Conservation (phyloP, 2,113 vertebrate species). For the Rhynchopsitta pachyrhyncha region DNA sequence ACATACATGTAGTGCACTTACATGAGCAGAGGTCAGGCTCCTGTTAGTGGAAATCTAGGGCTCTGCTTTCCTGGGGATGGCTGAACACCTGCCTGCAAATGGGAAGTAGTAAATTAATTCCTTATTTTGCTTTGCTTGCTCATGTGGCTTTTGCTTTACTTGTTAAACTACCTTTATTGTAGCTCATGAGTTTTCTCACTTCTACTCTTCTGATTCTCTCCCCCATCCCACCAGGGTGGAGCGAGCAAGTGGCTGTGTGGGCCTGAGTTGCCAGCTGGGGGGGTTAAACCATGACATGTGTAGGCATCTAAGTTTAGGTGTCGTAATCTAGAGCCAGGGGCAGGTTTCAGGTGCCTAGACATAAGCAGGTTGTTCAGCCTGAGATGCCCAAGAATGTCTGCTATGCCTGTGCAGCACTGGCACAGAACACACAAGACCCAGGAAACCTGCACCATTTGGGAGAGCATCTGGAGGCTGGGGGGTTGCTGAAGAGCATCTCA, state of each 20-base stretch:
- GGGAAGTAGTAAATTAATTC: background rate
- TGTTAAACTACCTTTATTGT: background rate
- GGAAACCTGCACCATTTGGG: background rate
- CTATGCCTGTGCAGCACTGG: background rate
- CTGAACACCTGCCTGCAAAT: background rate
- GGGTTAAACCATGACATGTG: background rate
- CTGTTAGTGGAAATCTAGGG: background rate
- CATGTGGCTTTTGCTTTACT: background rate
- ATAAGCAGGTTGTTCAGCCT: background rate
- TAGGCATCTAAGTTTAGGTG: background rate
- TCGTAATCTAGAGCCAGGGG: background rate
- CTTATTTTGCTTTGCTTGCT: background rate
- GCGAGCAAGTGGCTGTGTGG: background rate
- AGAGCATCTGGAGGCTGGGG: background rate
- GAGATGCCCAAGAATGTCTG: background rate
- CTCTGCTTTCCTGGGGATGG: background rate
- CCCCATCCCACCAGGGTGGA: no score
- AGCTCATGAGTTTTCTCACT: background rate
- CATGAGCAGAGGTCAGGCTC: background rate
- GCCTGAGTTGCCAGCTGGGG: background rate
- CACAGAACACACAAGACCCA: background rate
- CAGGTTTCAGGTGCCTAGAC: background rate
- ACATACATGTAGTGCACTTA: accelerated
- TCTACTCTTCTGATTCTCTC: background rate
- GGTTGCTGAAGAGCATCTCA: background rate